A percentile compares a stretch with the other conserved stretches of the same genome.
Conservation (phyloP, 2,113 vertebrate species). For the Sebastes schlegelii region DNA sequence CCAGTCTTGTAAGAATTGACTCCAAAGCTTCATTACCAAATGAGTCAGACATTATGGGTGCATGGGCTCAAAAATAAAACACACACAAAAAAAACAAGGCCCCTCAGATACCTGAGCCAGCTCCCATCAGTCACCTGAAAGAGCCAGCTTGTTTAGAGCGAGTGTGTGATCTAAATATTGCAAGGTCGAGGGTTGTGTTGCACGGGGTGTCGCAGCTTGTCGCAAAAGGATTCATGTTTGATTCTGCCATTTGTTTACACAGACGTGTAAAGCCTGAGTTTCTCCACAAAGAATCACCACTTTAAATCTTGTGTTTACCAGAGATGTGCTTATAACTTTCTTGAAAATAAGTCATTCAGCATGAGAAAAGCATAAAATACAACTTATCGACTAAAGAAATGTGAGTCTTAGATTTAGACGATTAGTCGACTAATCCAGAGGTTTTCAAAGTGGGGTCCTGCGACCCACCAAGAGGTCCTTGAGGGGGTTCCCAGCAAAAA, state of each 20-base stretch:
- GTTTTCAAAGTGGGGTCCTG: no score
- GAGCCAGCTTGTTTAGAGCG: constrained; percentile 19
- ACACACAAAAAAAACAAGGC: constrained; percentile 20
- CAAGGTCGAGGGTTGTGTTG: constrained; percentile 8
- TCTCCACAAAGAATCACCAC: no score
- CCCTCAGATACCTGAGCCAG: constrained; percentile 22
- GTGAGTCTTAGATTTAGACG: no score
- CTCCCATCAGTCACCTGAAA: constrained; percentile 31
- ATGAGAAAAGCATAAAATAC: no score
- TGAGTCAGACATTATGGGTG: constrained; percentile 38
- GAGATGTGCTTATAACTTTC: no score
- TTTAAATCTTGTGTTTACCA: no score
- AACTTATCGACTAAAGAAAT: no score
- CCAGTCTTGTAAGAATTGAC: constrained; percentile 26
- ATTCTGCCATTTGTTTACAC: neutral
- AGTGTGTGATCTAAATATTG: constrained; percentile 25
- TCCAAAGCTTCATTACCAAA: constrained; percentile 38
- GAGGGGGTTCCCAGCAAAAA: no score
- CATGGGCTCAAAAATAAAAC: constrained; percentile 38
- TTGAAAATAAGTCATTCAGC: no score
- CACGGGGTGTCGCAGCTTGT: constrained; percentile 8
- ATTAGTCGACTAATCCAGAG: no score
- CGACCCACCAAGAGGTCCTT: no score
- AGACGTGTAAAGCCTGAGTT: no score
- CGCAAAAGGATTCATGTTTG: neutral